phyloP scores from a whole-genome alignment of 2,113 vertebrate species.

The Lota lota region DNA sequence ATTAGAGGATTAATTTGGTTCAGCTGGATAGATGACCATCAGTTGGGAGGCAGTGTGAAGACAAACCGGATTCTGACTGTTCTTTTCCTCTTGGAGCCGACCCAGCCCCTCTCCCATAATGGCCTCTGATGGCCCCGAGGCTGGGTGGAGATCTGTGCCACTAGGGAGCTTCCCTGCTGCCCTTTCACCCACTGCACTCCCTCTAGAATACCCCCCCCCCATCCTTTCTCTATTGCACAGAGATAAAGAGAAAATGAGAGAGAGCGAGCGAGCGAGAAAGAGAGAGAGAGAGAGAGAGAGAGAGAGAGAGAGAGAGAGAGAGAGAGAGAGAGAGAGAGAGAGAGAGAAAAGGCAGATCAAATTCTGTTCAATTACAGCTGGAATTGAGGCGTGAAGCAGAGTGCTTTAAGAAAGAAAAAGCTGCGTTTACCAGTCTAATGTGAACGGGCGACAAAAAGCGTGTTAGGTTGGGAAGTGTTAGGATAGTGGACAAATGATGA shows the following conservation, averaged over 20 bases:
- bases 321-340: background rate
- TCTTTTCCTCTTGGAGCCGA: conserved; percentile 24
- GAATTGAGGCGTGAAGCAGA: conserved; percentile 43
- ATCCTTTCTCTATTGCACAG: background rate
- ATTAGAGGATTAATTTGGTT: background rate
- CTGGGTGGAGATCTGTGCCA: conserved; percentile 49
- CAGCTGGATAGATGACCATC: no score
- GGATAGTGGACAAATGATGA: background rate
- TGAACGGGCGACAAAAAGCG: background rate
- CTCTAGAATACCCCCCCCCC: conserved; percentile 24
- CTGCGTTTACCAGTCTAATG: conserved; percentile 24
- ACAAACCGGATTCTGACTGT: conserved; percentile 32
- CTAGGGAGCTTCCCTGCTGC: conserved; percentile 37
- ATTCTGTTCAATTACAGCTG: conserved; percentile 54
- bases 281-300: background rate
- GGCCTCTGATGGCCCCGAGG: conserved; percentile 50
- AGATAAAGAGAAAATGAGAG: background rate
- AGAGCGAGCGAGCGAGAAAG: background rate
- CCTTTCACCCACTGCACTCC: conserved; percentile 27
- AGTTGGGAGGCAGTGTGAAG: background rate
- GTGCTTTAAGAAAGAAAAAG: conserved; percentile 12
- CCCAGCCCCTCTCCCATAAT: conserved; percentile 53
- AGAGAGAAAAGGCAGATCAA: conserved; percentile 21
- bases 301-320: background rate
- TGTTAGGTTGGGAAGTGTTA: no score